Evolutionary conservation across 1,140 invertebrate species (phyloP).

Genomic region (Belonocnema kinseyi): DNA sequence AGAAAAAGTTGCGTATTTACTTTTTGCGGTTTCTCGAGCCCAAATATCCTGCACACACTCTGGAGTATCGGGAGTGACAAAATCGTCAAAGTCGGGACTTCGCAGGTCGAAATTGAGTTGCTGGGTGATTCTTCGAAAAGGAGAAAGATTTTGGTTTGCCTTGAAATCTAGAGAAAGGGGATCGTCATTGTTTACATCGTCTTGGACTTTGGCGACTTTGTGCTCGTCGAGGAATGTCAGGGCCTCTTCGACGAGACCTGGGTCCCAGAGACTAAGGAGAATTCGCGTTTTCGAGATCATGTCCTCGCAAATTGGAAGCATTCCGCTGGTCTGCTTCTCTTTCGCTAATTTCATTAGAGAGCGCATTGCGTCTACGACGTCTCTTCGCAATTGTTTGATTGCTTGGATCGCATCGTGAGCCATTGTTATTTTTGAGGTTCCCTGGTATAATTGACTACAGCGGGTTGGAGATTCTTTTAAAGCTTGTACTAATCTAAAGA

Average conservation of each 20-base stretch:
- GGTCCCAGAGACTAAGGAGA: constrained; percentile 88
- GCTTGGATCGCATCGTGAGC: constrained; percentile 88
- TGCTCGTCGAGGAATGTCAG: constrained; percentile 88
- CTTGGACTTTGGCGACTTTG: constrained; percentile 75
- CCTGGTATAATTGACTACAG: constrained; percentile 77
- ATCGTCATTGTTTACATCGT: constrained; percentile 62
- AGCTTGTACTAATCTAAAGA: constrained; percentile 85
- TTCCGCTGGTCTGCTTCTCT: constrained; percentile 82
- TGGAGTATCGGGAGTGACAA: constrained; percentile 82
- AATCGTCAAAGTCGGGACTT: constrained; percentile 84
- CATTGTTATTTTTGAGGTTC: constrained; percentile 85
- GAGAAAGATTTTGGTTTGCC: constrained; percentile 78
- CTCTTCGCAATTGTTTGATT: constrained; percentile 85
- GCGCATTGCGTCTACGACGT: constrained; percentile 87
- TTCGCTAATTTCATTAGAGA: constrained; percentile 83
- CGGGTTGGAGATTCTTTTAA: constrained; percentile 86
- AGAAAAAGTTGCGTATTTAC: constrained; percentile 55
- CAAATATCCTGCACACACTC: constrained; percentile 79
- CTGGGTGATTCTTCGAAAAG: constrained; percentile 86
- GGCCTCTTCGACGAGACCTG: constrained; percentile 89
- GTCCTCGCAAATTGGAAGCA: constrained; percentile 86
- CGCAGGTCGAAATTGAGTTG: constrained; percentile 83
- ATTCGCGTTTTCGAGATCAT: constrained; percentile 87
- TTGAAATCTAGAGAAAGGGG: constrained; percentile 64
- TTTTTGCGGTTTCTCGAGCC: constrained; percentile 69